Conservation (phyloP, 2,797 vertebrate genomes). For the Peromyscus aztecus region DNA sequence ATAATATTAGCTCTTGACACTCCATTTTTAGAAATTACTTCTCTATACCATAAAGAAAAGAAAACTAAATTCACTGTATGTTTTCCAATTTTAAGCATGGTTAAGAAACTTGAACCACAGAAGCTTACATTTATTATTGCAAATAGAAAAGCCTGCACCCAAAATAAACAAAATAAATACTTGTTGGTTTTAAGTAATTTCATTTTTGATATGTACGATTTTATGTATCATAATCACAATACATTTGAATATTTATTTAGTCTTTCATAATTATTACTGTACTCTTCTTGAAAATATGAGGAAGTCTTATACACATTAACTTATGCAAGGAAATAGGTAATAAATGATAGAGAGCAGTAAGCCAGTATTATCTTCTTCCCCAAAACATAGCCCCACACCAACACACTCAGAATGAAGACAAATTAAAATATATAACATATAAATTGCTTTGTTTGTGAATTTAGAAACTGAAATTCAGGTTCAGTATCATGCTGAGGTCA, state of each 20-base stretch:
- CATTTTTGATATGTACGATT: constrained; percentile 12
- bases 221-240: constrained; percentile 31
- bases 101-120: constrained; percentile 27
- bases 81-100: constrained; percentile 39
- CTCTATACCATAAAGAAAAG: neutral
- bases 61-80: neutral
- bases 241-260: constrained; percentile 27
- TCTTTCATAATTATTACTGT: neutral
- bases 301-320: constrained; percentile 14
- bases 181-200: constrained; percentile 33
- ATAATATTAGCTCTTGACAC: constrained; percentile 18
- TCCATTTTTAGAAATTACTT: constrained; percentile 8
- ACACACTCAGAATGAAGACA: constrained; percentile 33
- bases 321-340: neutral
- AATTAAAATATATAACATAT: neutral
- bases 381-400: neutral
- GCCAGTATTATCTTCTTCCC: neutral
- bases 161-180: constrained; percentile 46
- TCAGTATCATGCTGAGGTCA: neutral
- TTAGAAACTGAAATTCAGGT: neutral
- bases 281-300: neutral
- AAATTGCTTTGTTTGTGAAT: constrained; percentile 4
- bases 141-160: neutral
- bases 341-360: constrained; percentile 11
- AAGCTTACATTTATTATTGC: constrained; percentile 31